phyloP scores from a whole-genome alignment of 2,797 vertebrate species.

The Enteromius trimaculatus region DNA sequence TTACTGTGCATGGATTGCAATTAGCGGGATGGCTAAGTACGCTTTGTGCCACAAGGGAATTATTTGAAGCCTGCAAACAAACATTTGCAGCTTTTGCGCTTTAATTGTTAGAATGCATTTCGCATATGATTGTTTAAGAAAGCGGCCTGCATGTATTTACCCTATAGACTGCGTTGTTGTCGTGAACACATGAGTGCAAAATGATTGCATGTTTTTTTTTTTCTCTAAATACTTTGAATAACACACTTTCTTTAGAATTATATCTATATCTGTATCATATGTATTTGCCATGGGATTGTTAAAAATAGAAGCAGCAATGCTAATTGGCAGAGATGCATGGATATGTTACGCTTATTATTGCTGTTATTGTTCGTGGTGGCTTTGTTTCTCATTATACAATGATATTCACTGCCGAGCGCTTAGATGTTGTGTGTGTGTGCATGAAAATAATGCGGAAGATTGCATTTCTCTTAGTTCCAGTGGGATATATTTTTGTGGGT shows the following conservation, averaged over 20 bases:
- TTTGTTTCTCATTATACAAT: constrained; percentile 22
- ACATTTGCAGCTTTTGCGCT: constrained; percentile 4
- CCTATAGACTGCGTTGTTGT: neutral
- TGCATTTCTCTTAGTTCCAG: constrained; percentile 4
- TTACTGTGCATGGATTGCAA: constrained; percentile 18
- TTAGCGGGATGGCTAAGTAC: neutral
- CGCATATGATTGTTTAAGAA: neutral
- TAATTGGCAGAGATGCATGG: constrained; percentile 14
- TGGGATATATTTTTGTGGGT: constrained; percentile 9
- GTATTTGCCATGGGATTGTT: neutral
- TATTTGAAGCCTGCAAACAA: constrained; percentile 25
- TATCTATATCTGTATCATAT: neutral
- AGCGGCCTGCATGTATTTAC: neutral
- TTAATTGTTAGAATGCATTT: constrained; percentile 17
- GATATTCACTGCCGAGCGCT: neutral
- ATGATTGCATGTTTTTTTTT: neutral
- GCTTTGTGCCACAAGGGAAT: constrained; percentile 1
- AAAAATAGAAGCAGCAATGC: neutral
- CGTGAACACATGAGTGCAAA: neutral
- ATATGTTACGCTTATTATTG: neutral
- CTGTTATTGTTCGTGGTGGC: constrained; percentile 8
- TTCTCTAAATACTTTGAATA: neutral
- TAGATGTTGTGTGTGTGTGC: constrained; percentile 2
- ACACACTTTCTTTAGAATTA: neutral
- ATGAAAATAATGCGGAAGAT: constrained; percentile 2